These are phyloP conservation scores for Clarias pachynema DNA, from an alignment of 2,797 vertebrate species.

Conservation along the genomic window DNA sequence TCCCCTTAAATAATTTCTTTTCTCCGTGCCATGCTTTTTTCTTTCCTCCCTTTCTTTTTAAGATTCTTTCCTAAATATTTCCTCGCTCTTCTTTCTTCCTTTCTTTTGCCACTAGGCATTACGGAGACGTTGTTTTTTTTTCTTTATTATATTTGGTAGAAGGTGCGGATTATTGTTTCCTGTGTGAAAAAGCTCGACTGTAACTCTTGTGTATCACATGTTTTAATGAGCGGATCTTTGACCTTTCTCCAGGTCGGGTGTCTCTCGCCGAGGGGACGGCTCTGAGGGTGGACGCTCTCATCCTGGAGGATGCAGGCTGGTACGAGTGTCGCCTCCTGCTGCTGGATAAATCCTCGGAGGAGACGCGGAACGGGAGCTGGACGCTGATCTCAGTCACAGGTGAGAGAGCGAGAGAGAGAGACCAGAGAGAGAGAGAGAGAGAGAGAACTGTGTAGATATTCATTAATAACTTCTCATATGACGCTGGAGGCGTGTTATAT, in stretches of 20 bases:
- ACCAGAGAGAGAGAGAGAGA: too few relatives aligned
- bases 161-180: too few relatives aligned
- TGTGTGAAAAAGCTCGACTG: neutral
- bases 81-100: too few relatives aligned
- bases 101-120: too few relatives aligned
- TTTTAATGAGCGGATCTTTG: neutral
- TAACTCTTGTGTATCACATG: neutral
- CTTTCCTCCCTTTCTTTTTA: too few relatives aligned
- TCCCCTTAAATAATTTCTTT: too few relatives aligned
- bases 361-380: conserved; percentile 86
- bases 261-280: conserved; percentile 79
- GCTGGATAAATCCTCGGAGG: conserved; percentile 81
- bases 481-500: neutral
- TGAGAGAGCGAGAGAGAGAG: conserved; percentile 58
- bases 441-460: neutral
- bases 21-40: too few relatives aligned
- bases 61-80: too few relatives aligned
- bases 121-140: too few relatives aligned
- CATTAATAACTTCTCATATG: neutral
- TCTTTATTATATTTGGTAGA: too few relatives aligned
- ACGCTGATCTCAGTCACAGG: conserved; percentile 86
- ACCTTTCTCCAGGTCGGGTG: conserved; percentile 78
- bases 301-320: conserved; percentile 85
- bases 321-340: conserved; percentile 90
- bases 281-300: conserved; percentile 80